Conservation (phyloP, 2,113 vertebrate species). For the Mixornis gularis region DNA sequence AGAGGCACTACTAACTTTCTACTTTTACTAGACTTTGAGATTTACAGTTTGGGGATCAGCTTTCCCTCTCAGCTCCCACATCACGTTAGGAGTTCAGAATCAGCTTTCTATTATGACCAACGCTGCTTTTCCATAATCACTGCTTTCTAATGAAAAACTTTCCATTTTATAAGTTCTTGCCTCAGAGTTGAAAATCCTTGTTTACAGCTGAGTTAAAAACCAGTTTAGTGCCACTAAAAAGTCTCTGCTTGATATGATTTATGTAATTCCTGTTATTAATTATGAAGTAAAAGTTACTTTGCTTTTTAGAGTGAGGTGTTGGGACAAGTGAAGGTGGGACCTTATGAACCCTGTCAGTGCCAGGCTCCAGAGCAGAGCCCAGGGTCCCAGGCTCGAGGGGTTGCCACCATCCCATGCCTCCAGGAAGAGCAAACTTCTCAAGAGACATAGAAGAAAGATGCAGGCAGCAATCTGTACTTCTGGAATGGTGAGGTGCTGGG, state of each 20-base stretch:
- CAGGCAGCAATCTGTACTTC: not conserved
- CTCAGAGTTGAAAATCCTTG: conserved; percentile 13
- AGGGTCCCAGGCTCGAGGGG: not conserved
- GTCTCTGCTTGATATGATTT: not conserved
- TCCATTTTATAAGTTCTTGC: conserved; percentile 2
- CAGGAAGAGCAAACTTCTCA: not conserved
- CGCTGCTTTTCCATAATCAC: not conserved
- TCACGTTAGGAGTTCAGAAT: not conserved
- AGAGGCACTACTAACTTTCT: not conserved
- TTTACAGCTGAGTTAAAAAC: conserved; percentile 25
- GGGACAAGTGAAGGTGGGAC: not conserved
- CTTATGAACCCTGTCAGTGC: not conserved
- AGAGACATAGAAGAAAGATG: not conserved
- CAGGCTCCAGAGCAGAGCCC: not conserved
- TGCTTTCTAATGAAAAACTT: not conserved
- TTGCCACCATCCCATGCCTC: not conserved
- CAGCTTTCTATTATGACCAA: not conserved
- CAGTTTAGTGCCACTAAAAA: not conserved
- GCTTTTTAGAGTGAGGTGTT: not conserved
- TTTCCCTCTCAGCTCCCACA: not conserved
- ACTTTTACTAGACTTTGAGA: not conserved
- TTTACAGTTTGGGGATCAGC: not conserved
- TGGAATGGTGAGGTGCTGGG: not conserved
- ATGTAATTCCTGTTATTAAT: not conserved
- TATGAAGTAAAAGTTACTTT: not conserved